These are phyloP conservation scores for Coccyzus lansbergi DNA, from an alignment of 2,797 vertebrate species.

Conservation along the genomic window DNA sequence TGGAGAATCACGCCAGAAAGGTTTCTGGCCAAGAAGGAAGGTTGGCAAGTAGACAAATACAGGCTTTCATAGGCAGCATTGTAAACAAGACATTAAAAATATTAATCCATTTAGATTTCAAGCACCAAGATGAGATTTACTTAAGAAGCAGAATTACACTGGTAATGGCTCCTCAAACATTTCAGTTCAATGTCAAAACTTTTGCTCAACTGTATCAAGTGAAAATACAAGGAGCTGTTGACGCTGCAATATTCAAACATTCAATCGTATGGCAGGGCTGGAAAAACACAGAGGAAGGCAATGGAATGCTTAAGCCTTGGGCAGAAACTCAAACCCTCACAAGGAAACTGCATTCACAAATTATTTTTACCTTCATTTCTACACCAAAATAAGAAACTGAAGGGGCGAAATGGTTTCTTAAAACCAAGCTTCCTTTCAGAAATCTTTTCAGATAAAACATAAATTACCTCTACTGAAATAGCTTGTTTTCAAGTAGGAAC, in stretches of 20 bases:
- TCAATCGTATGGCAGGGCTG: neutral
- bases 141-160: conserved; percentile 49
- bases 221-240: conserved; percentile 25
- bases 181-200: conserved; percentile 49
- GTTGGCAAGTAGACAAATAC: conserved; percentile 70
- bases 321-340: conserved; percentile 36
- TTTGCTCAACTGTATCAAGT: conserved; percentile 36
- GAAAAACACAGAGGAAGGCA: conserved; percentile 47
- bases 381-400: neutral
- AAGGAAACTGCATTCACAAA: conserved; percentile 30
- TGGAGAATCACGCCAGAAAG: conserved; percentile 66
- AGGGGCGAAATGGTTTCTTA: neutral
- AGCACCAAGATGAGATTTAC: conserved; percentile 51
- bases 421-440: conserved; percentile 46
- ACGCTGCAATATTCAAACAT: conserved; percentile 37
- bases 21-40: conserved; percentile 69
- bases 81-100: conserved; percentile 72
- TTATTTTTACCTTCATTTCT: conserved; percentile 41
- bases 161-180: conserved; percentile 55
- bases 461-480: neutral
- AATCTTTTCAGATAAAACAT: conserved; percentile 16
- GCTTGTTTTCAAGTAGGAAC: neutral
- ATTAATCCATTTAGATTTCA: conserved; percentile 59
- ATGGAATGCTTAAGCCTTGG: neutral
- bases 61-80: conserved; percentile 69